Evolutionary conservation across 2,888 invertebrate species (phyloP), one percentile per base, ranked within the genome.

Genomic region (Lamproptera curius): DNA sequence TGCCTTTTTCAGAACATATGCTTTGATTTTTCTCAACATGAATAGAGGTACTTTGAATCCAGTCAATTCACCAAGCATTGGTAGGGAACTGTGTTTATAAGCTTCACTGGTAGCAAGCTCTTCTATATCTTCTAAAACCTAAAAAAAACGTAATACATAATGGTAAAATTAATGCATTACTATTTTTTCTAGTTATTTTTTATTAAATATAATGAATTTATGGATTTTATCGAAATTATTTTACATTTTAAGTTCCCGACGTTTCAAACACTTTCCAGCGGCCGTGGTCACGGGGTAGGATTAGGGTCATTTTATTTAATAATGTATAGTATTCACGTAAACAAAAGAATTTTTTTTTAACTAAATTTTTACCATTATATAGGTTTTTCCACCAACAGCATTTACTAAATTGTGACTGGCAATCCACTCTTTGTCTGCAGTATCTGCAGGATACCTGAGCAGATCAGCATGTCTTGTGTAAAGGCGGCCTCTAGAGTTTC

Each of bases 341-440:
- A n/a, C n/a, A n/a, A n/a, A n/a, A n/a, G n/a, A n/a, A n/a, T n/a
- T n/a, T n/a, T n/a, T n/a, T n/a, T n/a, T n/a, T n/a, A n/a, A n/a
- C n/a, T n/a, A n/a, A n/a, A n/a, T n/a, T n/a, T n/a, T 60, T 59
- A 88, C 89, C 90, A 95, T 90, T 55, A 95, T 90, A 63, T 94
- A 94, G 1, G 94, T 94, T 76, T 93, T 93, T 2, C 94, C 94
- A 0, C 94, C 94, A 46, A 93, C 93, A 23, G 93, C 92, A 51
- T 94, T 93, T 77, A 93, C 94, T 52, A 93, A 79, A 64, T 92
- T 92, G 62, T 93, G 92, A 53, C 92, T 92, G 35, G 92, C 91
- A 42, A 95, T 88, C 94, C 94, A 95, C 64, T 94, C 93, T 66
- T 94, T 94, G 67, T 95, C 95, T 53, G 93, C 92, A 42, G 92